Percentiles rank a stretch among this genome's conserved stretches.
These are phyloP conservation scores for Willisornis vidua DNA, from an alignment of 2,113 vertebrate genomes.

Conservation along the genomic window DNA sequence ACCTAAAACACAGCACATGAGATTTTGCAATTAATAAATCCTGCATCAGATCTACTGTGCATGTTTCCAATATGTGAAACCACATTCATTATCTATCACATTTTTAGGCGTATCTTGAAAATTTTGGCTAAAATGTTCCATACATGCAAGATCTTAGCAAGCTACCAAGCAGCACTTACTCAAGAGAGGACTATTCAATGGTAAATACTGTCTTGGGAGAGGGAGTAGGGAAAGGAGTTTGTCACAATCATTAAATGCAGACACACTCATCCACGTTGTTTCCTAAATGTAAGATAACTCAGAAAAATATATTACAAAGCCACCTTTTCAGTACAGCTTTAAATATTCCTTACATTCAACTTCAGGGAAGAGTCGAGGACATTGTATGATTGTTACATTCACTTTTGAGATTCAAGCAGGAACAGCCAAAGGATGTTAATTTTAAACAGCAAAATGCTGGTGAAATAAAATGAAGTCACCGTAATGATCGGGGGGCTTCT, in stretches of 20 bases:
- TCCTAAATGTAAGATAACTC: not conserved
- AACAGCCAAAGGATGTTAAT: conserved; percentile 22
- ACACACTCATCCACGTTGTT: not conserved
- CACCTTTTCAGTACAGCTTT: not conserved
- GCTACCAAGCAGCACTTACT: conserved; percentile 29
- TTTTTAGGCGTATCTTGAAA: not conserved
- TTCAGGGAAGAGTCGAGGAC: not conserved
- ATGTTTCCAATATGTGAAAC: not conserved
- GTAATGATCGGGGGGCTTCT: not conserved
- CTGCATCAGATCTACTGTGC: not conserved
- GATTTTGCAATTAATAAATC: not conserved
- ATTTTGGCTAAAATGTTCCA: not conserved
- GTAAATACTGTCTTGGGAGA: conserved; percentile 9
- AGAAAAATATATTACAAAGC: not conserved
- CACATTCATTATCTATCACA: not conserved
- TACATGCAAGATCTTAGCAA: not conserved
- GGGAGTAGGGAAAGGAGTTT: not conserved
- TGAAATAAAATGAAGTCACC: conserved; percentile 1
- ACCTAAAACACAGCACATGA: not conserved
- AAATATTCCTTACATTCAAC: not conserved
- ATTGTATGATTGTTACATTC: not conserved
- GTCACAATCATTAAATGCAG: not conserved
- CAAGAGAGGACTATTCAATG: conserved; percentile 26
- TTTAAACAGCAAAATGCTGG: conserved; percentile 44
- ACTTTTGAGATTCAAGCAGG: not conserved